These are phyloP conservation scores for Micropoecilia bifurca DNA, from an alignment of 2,797 vertebrate species.

Conservation along the genomic window DNA sequence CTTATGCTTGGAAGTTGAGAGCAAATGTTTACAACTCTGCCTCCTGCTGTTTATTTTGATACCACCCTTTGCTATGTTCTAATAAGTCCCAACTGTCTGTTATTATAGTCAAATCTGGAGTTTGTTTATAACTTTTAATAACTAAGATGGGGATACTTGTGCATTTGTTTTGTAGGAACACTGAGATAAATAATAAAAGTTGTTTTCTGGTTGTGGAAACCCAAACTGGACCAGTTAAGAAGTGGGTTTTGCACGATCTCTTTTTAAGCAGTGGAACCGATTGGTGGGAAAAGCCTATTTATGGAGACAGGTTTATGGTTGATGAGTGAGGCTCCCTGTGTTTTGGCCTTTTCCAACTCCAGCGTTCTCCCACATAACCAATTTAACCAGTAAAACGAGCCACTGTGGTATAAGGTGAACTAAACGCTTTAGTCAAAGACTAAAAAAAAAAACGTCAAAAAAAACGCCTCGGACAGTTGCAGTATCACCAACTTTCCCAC, in stretches of 20 bases:
- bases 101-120: not conserved
- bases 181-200: not conserved
- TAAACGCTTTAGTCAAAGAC: constrained; percentile 19
- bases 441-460: not conserved
- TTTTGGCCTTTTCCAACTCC: constrained; percentile 55
- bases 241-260: not conserved
- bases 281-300: not conserved
- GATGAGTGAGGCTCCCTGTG: constrained; percentile 52
- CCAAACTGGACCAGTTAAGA: not conserved
- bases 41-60: not conserved
- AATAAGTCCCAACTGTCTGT: not conserved
- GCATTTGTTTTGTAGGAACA: not conserved
- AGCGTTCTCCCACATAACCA: constrained; percentile 8
- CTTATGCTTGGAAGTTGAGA: not conserved
- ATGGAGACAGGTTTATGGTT: not conserved
- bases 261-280: not conserved
- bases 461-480: constrained; percentile 16
- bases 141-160: not conserved
- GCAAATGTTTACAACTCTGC: not conserved
- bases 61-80: not conserved
- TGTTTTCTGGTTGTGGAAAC: not conserved
- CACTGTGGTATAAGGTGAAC: constrained; percentile 53
- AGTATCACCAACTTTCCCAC: constrained; percentile 25
- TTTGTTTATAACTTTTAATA: not conserved
- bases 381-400: constrained; percentile 12